These are phyloP conservation scores for Pterocles burchelli DNA, from an alignment of 2,113 vertebrate species.

Conservation along the genomic window DNA sequence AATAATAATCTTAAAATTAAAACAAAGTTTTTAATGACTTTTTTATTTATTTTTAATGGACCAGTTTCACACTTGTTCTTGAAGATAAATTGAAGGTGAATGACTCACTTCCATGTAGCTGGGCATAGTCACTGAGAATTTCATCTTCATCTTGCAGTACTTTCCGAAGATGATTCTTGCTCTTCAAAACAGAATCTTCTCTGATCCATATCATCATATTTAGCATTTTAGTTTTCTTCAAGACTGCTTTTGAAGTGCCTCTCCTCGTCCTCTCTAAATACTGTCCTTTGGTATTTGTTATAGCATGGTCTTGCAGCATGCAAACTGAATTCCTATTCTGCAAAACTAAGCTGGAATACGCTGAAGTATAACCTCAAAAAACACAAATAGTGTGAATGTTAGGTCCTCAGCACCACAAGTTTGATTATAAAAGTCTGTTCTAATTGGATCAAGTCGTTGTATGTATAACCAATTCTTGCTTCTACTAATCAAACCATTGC, in stretches of 20 bases:
- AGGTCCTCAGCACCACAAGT: not conserved
- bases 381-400: not conserved
- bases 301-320: not conserved
- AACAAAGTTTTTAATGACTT: not conserved
- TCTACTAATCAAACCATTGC: not conserved
- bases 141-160: not conserved
- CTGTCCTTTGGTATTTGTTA: not conserved
- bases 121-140: not conserved
- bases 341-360: not conserved
- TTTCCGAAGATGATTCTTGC: not conserved
- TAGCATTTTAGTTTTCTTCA: not conserved
- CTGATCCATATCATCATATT: not conserved
- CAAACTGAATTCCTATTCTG: not conserved
- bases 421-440: not conserved
- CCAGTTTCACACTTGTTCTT: not conserved
- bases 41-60: not conserved
- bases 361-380: not conserved
- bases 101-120: not conserved
- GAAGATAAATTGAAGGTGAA: not conserved
- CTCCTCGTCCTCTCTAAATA: not conserved
- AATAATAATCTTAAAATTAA: not conserved
- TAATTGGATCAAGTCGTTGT: not conserved
- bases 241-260: not conserved
- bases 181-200: not conserved
- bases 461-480: not conserved